Percentiles rank a stretch among this genome's conserved stretches.
These are phyloP conservation scores for Leptogaster cylindrica DNA, from an alignment of 2,888 invertebrate species.

Conservation along the genomic window DNA sequence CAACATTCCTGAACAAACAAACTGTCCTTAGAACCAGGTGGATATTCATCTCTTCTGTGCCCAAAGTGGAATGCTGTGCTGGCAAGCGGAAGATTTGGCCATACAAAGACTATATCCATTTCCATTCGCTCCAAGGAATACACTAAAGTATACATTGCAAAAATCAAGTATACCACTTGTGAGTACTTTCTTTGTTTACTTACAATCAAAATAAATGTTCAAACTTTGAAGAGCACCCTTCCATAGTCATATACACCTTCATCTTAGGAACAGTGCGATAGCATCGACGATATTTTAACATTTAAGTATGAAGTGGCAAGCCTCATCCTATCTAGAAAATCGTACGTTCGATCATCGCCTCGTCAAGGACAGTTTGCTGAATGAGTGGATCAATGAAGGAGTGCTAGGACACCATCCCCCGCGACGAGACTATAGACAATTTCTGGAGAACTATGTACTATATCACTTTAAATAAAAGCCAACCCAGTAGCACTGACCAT, in stretches of 20 bases:
- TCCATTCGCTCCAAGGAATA: constrained; percentile 53
- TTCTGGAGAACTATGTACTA: constrained; percentile 61
- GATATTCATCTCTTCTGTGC: no score
- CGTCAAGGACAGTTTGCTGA: constrained; percentile 59
- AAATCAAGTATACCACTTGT: constrained; percentile 61
- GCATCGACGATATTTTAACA: not conserved
- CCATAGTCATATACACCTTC: constrained; percentile 13
- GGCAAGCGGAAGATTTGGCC: constrained; percentile 56
- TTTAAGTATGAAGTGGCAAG: constrained; percentile 53
- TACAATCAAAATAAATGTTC: no score
- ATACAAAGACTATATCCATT: constrained; percentile 56
- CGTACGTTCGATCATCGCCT: constrained; percentile 59
- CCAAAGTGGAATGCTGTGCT: constrained; percentile 57
- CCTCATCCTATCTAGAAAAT: constrained; percentile 58
- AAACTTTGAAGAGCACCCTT: constrained; percentile 13
- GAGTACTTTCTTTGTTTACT: no score
- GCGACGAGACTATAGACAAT: constrained; percentile 60
- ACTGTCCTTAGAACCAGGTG: no score
- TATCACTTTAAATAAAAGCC: constrained; percentile 18
- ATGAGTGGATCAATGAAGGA: constrained; percentile 57
- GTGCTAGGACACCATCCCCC: constrained; percentile 55
- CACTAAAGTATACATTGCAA: constrained; percentile 56
- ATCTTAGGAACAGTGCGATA: not conserved
- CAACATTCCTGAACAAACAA: no score
- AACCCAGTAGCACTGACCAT: not conserved